These are phyloP conservation scores for Chrysocyon brachyurus DNA, from an alignment of 2,797 vertebrate genomes.

Conservation along the genomic window DNA sequence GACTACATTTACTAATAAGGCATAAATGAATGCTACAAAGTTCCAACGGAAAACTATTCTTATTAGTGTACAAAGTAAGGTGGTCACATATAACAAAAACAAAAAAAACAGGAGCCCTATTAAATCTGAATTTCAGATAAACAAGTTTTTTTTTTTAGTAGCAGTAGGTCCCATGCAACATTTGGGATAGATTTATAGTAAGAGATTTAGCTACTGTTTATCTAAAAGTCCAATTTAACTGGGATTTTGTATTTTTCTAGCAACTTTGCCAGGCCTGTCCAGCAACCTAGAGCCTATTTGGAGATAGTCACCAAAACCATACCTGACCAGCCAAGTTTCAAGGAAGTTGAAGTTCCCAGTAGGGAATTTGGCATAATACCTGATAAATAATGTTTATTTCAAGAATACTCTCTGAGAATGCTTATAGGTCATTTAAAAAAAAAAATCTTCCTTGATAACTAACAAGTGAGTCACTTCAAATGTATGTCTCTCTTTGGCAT, in stretches of 20 bases:
- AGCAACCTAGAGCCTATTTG: background rate
- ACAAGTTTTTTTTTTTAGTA: constrained; percentile 6
- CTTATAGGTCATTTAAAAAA: background rate
- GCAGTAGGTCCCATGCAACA: background rate
- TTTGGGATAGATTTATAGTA: background rate
- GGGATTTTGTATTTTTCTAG: background rate
- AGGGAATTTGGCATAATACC: background rate
- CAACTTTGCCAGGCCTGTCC: background rate
- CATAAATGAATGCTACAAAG: constrained; percentile 42
- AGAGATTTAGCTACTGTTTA: background rate
- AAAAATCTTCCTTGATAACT: background rate
- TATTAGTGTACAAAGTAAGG: constrained; percentile 57
- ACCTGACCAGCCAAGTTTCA: background rate
- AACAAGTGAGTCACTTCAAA: constrained; percentile 12
- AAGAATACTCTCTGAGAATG: background rate
- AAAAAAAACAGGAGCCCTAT: background rate
- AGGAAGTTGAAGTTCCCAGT: background rate
- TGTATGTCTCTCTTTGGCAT: background rate
- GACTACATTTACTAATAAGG: constrained; percentile 62
- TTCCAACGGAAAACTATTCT: constrained; percentile 67
- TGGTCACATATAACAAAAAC: constrained; percentile 57
- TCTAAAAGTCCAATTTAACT: constrained; percentile 27
- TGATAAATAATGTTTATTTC: constrained; percentile 19
- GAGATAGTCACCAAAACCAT: background rate
- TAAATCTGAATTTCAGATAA: constrained; percentile 58